Evolutionary conservation across 2,113 vertebrate species (phyloP), one percentile per base, ranked within the genome.

Genomic region (Actenoides hombroni): DNA sequence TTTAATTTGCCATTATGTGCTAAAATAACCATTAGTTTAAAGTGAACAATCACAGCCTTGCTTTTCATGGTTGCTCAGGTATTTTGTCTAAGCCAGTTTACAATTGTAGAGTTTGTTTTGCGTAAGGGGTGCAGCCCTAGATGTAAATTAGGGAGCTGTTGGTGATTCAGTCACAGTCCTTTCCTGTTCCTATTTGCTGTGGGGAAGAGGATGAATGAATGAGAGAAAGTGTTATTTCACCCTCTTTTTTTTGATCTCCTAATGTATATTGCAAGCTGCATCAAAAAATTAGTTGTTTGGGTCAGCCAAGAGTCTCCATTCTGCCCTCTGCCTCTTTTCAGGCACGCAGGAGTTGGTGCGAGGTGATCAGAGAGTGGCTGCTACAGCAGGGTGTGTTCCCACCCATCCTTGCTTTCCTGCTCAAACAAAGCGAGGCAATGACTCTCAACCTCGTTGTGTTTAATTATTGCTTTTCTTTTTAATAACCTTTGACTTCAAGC

Each of bases 1-100:
- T 97, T 96, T 97, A 94, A 96, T 92, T 97, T 86, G 94, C 71
- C 92, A 94, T 96, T 97, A 95, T 86, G 92, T 97, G 92, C 97
- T 97, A 97, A 98, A 97, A 90, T 94, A 92, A 73, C 87, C 54
- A 69, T 91, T 88, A 91, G 23, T 54, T 93, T 87, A 17, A 61
- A 90, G 63, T 57, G 71, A 92, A 89, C 74, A 93, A 93, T 94
- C 51, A 16, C 71, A 82, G 51, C 65, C 26, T 96, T 94, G 93
- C 96, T 95, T 86, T 57, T 61, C 88, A 71, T 82, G 83, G 74
- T 91, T 79, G 44, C 57, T 94, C 61, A 65, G 77, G 74, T 94
- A 89, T 94, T 86, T 88, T 24, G 90, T 92, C 73, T 79, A 75
- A 88, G 75, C 56, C 83, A 91, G 60, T 54, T 94, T 90, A 75